These are phyloP conservation scores for Apamea anceps DNA, from an alignment of 2,888 invertebrate species.

Conservation along the genomic window DNA sequence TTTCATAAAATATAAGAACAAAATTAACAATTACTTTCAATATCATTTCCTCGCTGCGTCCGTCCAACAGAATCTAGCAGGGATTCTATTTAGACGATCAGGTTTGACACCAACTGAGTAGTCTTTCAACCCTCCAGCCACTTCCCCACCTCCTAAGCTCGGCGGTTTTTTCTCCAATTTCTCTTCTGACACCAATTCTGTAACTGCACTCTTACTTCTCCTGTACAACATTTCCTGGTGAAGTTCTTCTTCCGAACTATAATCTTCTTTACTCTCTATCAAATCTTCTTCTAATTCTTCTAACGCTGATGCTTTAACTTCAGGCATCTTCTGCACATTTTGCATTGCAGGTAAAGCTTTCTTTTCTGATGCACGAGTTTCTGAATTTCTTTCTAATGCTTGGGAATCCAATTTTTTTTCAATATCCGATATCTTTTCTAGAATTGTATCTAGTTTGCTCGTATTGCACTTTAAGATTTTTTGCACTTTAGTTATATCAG, in stretches of 20 bases:
- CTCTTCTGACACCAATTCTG: slow-evolving; percentile 55
- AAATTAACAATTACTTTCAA: slow-evolving; percentile 40
- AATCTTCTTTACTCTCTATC: slow-evolving; percentile 70
- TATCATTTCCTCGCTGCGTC: slow-evolving; percentile 74
- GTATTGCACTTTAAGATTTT: slow-evolving; percentile 73
- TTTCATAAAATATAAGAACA: slow-evolving; percentile 38
- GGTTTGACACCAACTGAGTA: slow-evolving; percentile 70
- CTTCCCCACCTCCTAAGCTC: slow-evolving; percentile 74
- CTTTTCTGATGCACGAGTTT: slow-evolving; percentile 5
- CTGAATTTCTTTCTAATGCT: slow-evolving; percentile 18
- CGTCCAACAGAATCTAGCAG: slow-evolving; percentile 86
- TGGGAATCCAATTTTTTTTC: slow-evolving; percentile 76
- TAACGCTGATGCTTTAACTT: slow-evolving; percentile 75
- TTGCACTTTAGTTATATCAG: slow-evolving; percentile 73
- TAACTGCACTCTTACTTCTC: slow-evolving; percentile 64
- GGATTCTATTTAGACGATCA: slow-evolving; percentile 77
- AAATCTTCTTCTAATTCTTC: slow-evolving; percentile 81
- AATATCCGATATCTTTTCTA: slow-evolving; percentile 77
- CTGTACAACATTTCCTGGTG: slow-evolving; percentile 68
- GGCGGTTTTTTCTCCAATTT: slow-evolving; percentile 58
- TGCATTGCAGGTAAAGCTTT: slow-evolving; percentile 18
- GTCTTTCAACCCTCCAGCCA: slow-evolving; percentile 54
- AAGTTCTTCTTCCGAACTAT: slow-evolving; percentile 77
- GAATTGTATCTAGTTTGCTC: slow-evolving; percentile 78
- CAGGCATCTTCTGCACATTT: slow-evolving; percentile 34